phyloP scores from a whole-genome alignment of 2,113 vertebrate species.

The Strix aluco region DNA sequence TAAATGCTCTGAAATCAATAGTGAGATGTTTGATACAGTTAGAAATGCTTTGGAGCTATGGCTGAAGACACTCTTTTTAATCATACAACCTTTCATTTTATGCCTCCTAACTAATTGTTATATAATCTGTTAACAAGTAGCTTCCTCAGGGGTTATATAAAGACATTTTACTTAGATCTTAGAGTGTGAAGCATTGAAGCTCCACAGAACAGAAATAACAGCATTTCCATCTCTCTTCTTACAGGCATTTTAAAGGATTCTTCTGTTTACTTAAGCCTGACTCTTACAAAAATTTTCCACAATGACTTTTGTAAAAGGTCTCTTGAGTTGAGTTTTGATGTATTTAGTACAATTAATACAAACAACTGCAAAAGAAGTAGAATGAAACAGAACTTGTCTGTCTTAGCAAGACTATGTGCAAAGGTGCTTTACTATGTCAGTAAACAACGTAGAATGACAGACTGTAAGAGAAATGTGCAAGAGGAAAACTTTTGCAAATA shows the following conservation, averaged over 20 bases:
- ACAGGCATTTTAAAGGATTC: neutral
- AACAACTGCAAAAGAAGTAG: neutral
- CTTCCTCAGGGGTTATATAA: neutral
- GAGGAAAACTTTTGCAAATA: neutral
- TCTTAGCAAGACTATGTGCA: neutral
- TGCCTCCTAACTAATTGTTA: neutral
- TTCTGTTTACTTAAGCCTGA: neutral
- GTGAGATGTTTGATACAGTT: neutral
- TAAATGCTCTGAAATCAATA: neutral
- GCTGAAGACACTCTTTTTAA: neutral
- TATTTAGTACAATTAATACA: neutral
- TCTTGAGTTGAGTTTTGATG: neutral
- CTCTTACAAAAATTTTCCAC: neutral
- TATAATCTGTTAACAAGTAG: neutral
- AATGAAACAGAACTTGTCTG: neutral
- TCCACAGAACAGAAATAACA: neutral
- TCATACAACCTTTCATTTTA: neutral
- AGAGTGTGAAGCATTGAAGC: neutral
- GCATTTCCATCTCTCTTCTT: neutral
- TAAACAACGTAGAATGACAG: neutral
- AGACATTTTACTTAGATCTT: neutral
- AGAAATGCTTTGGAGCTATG: neutral
- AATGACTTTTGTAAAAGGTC: neutral
- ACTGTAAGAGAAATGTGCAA: neutral
- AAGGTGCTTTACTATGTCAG: neutral